Percentiles rank a stretch among this genome's conserved stretches.
phyloP scores from a whole-genome alignment of 2,888 invertebrate species.

The Helleia helle region DNA sequence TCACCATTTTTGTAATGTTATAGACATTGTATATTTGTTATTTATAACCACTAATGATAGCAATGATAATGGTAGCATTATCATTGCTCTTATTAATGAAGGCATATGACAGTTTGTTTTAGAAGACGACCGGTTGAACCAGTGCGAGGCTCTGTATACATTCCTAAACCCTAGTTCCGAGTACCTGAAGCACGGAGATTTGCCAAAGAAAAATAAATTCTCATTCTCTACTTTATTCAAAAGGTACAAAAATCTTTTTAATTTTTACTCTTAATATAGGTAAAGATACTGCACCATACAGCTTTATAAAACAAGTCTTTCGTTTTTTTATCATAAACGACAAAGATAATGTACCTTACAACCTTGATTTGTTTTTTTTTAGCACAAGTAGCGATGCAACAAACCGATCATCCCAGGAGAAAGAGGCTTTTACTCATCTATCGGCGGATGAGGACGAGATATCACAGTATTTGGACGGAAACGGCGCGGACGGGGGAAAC shows the following conservation, averaged over 20 bases:
- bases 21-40: too few species aligned
- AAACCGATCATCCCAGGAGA: conserved; percentile 52
- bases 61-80: too few species aligned
- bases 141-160: conserved; percentile 91
- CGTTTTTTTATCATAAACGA: too few species aligned
- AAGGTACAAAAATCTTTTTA: too few species aligned
- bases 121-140: conserved; percentile 89
- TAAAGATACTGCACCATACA: too few species aligned
- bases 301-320: too few species aligned
- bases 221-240: conserved; percentile 90
- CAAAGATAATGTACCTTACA: too few species aligned
- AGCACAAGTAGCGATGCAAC: conserved; percentile 73
- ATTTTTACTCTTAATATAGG: too few species aligned
- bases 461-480: conserved; percentile 83
- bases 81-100: neutral
- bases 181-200: conserved; percentile 85
- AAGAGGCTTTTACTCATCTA: conserved; percentile 76
- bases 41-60: too few species aligned
- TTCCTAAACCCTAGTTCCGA: conserved; percentile 95
- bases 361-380: too few species aligned
- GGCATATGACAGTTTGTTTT: conserved; percentile 79
- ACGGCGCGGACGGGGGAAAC: conserved; percentile 46
- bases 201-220: conserved; percentile 90
- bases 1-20: too few species aligned
- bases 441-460: conserved; percentile 88